Percentiles rank a stretch among this genome's conserved stretches.
These are phyloP conservation scores for Himalopsyche kuldschensis DNA, from an alignment of 2,888 invertebrate species.

Conservation along the genomic window DNA sequence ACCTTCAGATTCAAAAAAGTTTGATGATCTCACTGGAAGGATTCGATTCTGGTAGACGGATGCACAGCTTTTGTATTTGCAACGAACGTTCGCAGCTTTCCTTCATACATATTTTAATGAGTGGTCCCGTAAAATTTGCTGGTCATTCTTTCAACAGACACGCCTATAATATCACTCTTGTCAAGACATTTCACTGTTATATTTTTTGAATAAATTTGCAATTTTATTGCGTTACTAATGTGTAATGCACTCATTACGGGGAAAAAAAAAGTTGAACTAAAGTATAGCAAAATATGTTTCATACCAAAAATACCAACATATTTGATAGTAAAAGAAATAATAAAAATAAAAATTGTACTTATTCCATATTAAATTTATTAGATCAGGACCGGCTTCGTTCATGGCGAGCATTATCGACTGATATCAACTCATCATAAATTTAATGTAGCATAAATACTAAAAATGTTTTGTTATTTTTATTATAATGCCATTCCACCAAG, in stretches of 20 bases:
- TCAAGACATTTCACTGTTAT: neutral
- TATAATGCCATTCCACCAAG: too few relatives aligned
- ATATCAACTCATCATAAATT: too few relatives aligned
- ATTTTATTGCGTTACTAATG: neutral
- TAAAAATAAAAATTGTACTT: too few relatives aligned
- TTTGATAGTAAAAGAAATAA: too few relatives aligned
- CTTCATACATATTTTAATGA: constrained; percentile 30
- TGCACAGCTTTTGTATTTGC: constrained; percentile 6
- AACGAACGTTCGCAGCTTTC: constrained; percentile 26
- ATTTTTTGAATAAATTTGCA: neutral
- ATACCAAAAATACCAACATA: too few relatives aligned
- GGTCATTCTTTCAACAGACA: neutral
- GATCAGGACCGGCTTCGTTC: too few relatives aligned
- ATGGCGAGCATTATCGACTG: too few relatives aligned
- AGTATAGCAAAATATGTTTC: too few relatives aligned
- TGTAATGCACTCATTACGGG: neutral
- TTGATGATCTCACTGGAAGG: neutral
- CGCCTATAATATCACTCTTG: neutral
- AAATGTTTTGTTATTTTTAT: too few relatives aligned
- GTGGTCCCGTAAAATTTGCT: constrained; percentile 12
- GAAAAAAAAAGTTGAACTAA: neutral
- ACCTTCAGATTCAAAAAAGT: neutral
- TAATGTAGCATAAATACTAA: too few relatives aligned
- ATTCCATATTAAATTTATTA: too few relatives aligned
- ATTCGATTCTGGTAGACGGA: constrained; percentile 12